Conservation (phyloP, 2,797 vertebrate genomes). For the Rhabdophis nuchalis region DNA sequence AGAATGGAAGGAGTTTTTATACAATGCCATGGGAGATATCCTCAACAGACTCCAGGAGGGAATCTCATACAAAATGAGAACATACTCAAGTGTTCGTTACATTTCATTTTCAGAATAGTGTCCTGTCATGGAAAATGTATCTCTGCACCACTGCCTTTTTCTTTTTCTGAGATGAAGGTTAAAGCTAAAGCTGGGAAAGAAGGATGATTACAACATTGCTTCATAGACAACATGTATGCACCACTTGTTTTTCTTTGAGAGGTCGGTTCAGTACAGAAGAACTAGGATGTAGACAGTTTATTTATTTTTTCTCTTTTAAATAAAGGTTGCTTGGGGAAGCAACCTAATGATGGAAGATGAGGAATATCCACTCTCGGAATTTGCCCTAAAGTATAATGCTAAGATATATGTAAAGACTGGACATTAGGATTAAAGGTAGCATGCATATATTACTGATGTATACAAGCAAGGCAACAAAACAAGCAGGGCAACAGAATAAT, state of each 20-base stretch:
- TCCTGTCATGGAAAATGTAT: conserved; percentile 56
- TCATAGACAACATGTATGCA: conserved; percentile 9
- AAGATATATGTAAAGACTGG: conserved; percentile 18
- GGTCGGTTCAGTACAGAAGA: conserved; percentile 27
- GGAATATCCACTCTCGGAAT: not conserved
- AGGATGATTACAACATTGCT: not conserved
- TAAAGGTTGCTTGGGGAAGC: conserved; percentile 1
- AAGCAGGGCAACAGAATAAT: not conserved
- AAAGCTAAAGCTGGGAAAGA: conserved; percentile 33
- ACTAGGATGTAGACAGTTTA: conserved; percentile 39
- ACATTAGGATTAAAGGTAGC: conserved; percentile 15
- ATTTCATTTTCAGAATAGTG: conserved; percentile 55
- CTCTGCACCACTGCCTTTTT: conserved; percentile 28
- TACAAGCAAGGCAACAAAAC: not conserved
- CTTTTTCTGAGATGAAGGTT: conserved; percentile 43
- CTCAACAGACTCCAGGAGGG: conserved; percentile 63
- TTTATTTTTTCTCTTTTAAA: conserved; percentile 8
- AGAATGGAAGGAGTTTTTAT: conserved; percentile 81
- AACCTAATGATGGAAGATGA: conserved; percentile 20
- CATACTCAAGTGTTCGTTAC: conserved; percentile 26
- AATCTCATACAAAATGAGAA: conserved; percentile 59
- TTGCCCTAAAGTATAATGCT: conserved; percentile 14
- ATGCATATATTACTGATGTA: conserved; percentile 28
- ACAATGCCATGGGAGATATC: conserved; percentile 78
- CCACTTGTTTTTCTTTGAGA: not conserved